Evolutionary conservation across 2,797 vertebrate species (phyloP).

Genomic region (Pagetopsis macropterus): DNA sequence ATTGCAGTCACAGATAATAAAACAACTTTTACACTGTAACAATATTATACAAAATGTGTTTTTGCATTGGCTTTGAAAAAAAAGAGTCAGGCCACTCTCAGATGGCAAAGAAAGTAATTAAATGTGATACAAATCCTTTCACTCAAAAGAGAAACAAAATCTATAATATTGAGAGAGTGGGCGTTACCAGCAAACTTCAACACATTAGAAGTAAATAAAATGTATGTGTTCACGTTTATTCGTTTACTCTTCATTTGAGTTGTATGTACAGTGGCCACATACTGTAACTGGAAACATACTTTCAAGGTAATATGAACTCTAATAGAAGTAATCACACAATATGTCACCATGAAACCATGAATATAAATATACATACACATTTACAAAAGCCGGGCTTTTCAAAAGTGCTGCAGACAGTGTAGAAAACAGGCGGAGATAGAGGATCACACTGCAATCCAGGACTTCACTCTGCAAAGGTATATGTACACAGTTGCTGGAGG

Average conservation of each 20-base stretch:
- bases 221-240: constrained; percentile 41
- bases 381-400: constrained; percentile 83
- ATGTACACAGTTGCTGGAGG: constrained; percentile 94
- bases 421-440: constrained; percentile 81
- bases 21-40: constrained; percentile 53
- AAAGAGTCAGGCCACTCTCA: constrained; percentile 47
- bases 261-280: constrained; percentile 70
- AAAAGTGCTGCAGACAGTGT: constrained; percentile 84
- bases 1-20: constrained; percentile 56
- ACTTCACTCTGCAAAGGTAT: constrained; percentile 77
- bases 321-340: constrained; percentile 70
- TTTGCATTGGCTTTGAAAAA: constrained; percentile 74
- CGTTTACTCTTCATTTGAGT: constrained; percentile 47
- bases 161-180: constrained; percentile 57
- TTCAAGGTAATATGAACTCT: constrained; percentile 72
- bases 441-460: constrained; percentile 77
- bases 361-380: constrained; percentile 82
- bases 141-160: constrained; percentile 40
- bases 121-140: constrained; percentile 37
- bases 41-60: constrained; percentile 71
- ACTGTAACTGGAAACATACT: constrained; percentile 70
- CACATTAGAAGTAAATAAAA: constrained; percentile 69
- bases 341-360: constrained; percentile 71
- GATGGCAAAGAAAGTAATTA: constrained; percentile 43
- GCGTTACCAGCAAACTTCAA: constrained; percentile 49